Percentiles rank a stretch among this genome's conserved stretches.
Conservation (phyloP, 2,113 vertebrate genomes). For the Limnothrissa miodon region DNA sequence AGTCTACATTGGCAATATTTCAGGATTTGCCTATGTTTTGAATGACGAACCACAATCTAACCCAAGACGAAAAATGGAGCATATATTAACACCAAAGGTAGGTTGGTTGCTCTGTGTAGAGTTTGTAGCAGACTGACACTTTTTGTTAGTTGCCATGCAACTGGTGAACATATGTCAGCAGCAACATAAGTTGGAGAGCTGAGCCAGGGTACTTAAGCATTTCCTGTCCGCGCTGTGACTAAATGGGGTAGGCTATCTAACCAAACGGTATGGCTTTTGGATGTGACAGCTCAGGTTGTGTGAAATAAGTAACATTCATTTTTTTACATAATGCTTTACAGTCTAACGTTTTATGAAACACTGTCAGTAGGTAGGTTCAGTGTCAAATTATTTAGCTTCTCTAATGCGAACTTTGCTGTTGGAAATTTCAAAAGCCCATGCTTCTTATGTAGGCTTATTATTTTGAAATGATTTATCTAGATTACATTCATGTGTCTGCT, state of each 20-base stretch:
- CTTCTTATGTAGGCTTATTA: background rate
- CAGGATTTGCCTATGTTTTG: background rate
- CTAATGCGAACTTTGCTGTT: background rate
- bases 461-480: background rate
- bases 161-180: conserved; percentile 8
- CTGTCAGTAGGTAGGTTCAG: background rate
- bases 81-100: conserved; percentile 51
- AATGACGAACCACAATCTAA: background rate
- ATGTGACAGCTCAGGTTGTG: background rate
- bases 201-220: background rate
- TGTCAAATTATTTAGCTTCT: background rate
- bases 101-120: background rate
- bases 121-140: background rate
- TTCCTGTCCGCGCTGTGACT: background rate
- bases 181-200: background rate
- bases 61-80: conserved; percentile 35
- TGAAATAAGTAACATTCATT: background rate
- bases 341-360: background rate
- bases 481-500: background rate
- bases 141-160: conserved; percentile 14
- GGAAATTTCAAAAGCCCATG: background rate
- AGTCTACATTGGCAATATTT: background rate
- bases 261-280: background rate
- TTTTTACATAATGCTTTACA: background rate
- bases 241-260: background rate